phyloP scores from a whole-genome alignment of 2,113 vertebrate genomes.

The Phycodurus eques region DNA sequence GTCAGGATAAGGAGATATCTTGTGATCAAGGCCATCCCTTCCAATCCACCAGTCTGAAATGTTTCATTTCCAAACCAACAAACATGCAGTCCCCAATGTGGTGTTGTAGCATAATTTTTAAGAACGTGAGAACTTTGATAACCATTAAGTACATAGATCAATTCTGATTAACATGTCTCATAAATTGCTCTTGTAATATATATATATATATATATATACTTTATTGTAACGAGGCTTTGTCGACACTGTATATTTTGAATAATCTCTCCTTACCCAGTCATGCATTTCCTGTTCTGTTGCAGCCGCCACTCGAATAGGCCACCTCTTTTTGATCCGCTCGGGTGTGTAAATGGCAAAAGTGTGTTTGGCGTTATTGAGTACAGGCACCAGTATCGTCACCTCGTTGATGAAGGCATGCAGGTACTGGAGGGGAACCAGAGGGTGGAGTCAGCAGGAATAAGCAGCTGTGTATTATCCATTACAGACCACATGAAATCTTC shows the following conservation, averaged over 20 bases:
- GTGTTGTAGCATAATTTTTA: no score
- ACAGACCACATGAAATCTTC: constrained; percentile 56
- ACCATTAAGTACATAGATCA: no score
- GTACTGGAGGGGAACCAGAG: constrained; percentile 73
- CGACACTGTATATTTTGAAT: background rate
- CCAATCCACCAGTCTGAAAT: no score
- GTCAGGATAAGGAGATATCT: background rate
- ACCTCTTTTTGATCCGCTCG: constrained; percentile 88
- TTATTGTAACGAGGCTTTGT: background rate
- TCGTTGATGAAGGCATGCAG: constrained; percentile 94
- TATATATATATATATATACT: background rate
- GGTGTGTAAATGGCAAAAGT: constrained; percentile 93
- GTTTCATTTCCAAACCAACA: no score
- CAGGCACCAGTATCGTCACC: constrained; percentile 89
- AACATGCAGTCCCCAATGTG: no score
- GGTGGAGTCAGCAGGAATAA: background rate
- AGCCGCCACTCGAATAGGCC: constrained; percentile 88
- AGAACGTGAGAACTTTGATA: no score
- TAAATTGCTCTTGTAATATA: background rate
- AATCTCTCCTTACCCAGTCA: constrained; percentile 81
- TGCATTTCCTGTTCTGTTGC: constrained; percentile 92
- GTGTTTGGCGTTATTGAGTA: constrained; percentile 88
- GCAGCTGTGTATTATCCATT: background rate
- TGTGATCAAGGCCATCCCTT: background rate
- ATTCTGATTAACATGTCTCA: background rate